Percentiles rank a stretch among this genome's conserved stretches.
phyloP scores from a whole-genome alignment of 2,888 invertebrate genomes.

The Hymenopus coronatus region DNA sequence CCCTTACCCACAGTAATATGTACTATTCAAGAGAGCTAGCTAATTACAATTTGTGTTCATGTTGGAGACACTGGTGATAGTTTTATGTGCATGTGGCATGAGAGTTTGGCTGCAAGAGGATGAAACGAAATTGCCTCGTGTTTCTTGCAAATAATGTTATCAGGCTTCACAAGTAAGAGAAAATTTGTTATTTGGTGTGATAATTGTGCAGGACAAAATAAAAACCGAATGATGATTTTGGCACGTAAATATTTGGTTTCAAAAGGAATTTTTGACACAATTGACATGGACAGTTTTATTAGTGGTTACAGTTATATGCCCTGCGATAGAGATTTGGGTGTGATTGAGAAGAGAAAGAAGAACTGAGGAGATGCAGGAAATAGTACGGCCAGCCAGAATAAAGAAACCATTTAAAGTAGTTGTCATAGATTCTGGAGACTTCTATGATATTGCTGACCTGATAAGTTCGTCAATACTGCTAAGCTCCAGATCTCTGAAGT shows the following conservation, averaged over 20 bases:
- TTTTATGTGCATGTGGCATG: constrained; percentile 38
- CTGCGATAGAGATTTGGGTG: constrained; percentile 34
- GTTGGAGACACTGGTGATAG: constrained; percentile 32
- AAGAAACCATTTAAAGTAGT: background rate
- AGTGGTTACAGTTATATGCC: constrained; percentile 22
- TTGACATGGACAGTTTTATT: background rate
- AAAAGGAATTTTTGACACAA: too few relatives aligned
- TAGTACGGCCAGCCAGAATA: background rate
- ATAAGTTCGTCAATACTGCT: background rate
- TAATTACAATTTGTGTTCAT: background rate
- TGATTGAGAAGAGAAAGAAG: constrained; percentile 34
- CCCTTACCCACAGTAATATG: background rate
- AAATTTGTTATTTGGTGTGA: constrained; percentile 9
- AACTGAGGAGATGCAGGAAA: background rate
- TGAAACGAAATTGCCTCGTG: constrained; percentile 37
- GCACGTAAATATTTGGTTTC: background rate
- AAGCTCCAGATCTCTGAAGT: background rate
- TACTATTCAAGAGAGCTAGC: background rate
- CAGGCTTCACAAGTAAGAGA: background rate
- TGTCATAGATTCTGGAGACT: background rate
- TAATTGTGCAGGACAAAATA: constrained; percentile 8
- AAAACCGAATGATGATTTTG: constrained; percentile 13
- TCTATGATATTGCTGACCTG: background rate
- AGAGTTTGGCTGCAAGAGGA: constrained; percentile 37
- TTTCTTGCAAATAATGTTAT: constrained; percentile 23